Percentiles rank a stretch among this genome's conserved stretches.
Evolutionary conservation across 2,888 invertebrate genomes (phyloP).

Genomic region (Idaea biselata): DNA sequence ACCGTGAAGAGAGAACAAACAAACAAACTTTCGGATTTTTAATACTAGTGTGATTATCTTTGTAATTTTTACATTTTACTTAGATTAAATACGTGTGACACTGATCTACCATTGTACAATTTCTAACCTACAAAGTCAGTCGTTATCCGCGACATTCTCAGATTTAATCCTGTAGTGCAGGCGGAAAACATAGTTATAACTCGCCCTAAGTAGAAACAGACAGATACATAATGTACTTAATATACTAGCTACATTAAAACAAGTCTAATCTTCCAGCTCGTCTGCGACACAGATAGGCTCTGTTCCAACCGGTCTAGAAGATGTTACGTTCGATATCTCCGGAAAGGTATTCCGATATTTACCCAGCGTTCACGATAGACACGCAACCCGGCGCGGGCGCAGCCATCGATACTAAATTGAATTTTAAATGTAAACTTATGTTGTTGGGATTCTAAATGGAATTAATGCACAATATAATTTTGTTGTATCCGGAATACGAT

Average conservation of each 20-base stretch:
- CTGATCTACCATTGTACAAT: too few species aligned
- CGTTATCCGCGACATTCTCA: not conserved
- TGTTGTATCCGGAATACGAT: not conserved
- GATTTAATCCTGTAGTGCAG: not conserved
- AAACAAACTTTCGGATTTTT: too few species aligned
- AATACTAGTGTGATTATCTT: too few species aligned
- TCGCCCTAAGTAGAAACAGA: not conserved
- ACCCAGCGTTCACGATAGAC: conserved; percentile 37
- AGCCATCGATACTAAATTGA: conserved; percentile 26
- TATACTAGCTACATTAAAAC: conserved; percentile 21
- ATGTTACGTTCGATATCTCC: conserved; percentile 40
- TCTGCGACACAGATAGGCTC: conserved; percentile 42
- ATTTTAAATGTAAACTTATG: conserved; percentile 29
- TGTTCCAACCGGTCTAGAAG: conserved; percentile 40
- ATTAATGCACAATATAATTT: not conserved
- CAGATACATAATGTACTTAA: not conserved
- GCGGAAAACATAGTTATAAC: not conserved
- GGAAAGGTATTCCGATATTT: conserved; percentile 40
- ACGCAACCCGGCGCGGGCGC: conserved; percentile 36
- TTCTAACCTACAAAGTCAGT: not conserved
- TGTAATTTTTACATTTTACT: too few species aligned
- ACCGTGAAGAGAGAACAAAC: too few species aligned
- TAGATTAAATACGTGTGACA: too few species aligned
- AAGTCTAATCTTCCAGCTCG: conserved; percentile 27
- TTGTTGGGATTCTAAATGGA: conserved; percentile 8